phyloP scores from a whole-genome alignment of 2,888 invertebrate genomes.

The Piscicola geometra region DNA sequence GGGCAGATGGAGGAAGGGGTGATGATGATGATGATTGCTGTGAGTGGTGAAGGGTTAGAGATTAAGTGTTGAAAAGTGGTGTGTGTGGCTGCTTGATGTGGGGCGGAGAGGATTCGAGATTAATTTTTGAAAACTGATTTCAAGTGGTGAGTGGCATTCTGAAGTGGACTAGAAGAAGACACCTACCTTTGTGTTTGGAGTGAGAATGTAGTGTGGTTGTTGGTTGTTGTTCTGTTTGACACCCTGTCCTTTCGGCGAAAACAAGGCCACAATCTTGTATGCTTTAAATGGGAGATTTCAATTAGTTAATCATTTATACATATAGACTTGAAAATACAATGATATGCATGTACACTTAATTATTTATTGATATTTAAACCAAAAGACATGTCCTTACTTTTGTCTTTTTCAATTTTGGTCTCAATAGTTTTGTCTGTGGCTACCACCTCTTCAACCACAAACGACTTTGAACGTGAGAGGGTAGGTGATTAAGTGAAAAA shows the following conservation, averaged over 20 bases:
- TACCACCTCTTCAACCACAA: conserved; percentile 9
- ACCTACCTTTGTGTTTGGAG: conserved; percentile 6
- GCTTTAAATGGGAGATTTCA: conserved; percentile 24
- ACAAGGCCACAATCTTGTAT: conserved; percentile 30
- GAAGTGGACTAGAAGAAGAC: too few relatives aligned
- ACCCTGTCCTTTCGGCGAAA: conserved; percentile 34
- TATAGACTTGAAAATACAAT: neutral
- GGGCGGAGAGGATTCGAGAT: too few relatives aligned
- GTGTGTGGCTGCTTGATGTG: too few relatives aligned
- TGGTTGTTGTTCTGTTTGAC: conserved; percentile 5
- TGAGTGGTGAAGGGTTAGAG: too few relatives aligned
- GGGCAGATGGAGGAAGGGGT: too few relatives aligned
- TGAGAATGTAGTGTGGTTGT: conserved; percentile 11
- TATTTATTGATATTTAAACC: neutral
- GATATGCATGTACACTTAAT: too few relatives aligned
- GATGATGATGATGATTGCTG: too few relatives aligned
- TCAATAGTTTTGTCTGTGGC: neutral
- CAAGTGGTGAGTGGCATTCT: too few relatives aligned
- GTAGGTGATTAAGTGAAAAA: neutral
- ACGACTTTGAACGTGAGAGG: neutral
- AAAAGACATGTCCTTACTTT: conserved; percentile 4
- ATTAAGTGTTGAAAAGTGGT: too few relatives aligned
- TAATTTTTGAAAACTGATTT: too few relatives aligned
- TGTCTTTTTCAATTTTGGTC: neutral
- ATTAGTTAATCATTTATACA: neutral